Evolutionary conservation across 1,140 invertebrate species (phyloP), one percentile per base, ranked within the genome.

Genomic region (Ips typographus): DNA sequence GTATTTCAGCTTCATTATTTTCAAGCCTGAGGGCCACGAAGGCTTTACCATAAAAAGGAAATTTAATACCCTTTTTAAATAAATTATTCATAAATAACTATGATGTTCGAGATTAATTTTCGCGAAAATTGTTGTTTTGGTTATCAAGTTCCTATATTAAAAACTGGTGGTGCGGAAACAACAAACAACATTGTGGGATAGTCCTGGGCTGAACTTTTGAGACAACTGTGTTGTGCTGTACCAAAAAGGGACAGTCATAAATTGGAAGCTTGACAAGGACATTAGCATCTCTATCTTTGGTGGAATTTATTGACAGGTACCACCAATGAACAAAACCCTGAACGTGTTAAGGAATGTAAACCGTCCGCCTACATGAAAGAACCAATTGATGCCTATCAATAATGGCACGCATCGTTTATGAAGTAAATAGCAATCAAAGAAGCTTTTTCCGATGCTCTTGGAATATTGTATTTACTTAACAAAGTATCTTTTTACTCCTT

Each of bases 1-100:
- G 53, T 56, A 56, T 56, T 56, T 56, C 53, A 37, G 37, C 53
- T 56, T 56, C 53, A 56, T 56, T 56, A 56, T 56, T 37, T 56
- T 56, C 53, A 7, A 56, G 53, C 53, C 53, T 40, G n/a, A 36
- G 53, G 53, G 7, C 3, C 38, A 7, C 3, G 7, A 56, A 39
- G 2, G 53, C 53, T 56, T 56, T 56, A n/a, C 53, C 38, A 56
- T 56, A 56, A 22, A 22, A 56, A 39, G 22, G 53, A 56, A 56
- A 56, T 56, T 40, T 56, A 37, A 37, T 56, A 56, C 53, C 53
- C n/a, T 37, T 36, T 56, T 56, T 56, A 56, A 56, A 56, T 56
- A 56, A 56, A 36, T 56, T 56, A 56, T 56, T 56, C 37, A 36
- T 56, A 22, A 56, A 56, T 56, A 56, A 56, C n/a, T 56, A 56